Conservation (phyloP, 1,140 invertebrate genomes). For the Brachionus plicatilis region DNA sequence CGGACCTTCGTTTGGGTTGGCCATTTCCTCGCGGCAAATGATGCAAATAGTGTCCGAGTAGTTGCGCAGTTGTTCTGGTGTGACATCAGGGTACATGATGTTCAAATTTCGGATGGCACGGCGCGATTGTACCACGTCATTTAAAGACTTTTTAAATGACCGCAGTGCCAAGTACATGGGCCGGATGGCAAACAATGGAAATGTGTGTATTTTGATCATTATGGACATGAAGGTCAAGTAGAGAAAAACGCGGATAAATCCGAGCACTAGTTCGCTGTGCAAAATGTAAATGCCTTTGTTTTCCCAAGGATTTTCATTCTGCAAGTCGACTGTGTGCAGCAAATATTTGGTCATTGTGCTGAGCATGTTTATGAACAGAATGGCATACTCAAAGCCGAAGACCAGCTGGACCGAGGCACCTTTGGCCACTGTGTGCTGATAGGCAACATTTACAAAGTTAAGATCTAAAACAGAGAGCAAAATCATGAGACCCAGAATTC, state of each 20-base stretch:
- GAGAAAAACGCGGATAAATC: constrained; percentile 73
- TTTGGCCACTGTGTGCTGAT: constrained; percentile 82
- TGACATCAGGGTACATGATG: constrained; percentile 87
- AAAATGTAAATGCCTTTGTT: constrained; percentile 95
- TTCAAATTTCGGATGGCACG: constrained; percentile 97
- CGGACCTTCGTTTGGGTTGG: constrained; percentile 42
- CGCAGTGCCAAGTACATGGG: constrained; percentile 98
- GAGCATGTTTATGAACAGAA: constrained; percentile 83
- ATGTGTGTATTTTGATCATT: constrained; percentile 93
- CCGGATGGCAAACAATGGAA: constrained; percentile 94
- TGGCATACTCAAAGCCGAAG: constrained; percentile 99
- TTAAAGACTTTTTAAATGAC: constrained; percentile 94
- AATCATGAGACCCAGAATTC: constrained; percentile 70
- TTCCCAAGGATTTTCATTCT: constrained; percentile 95
- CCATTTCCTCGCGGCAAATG: constrained; percentile 92
- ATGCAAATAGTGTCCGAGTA: constrained; percentile 93
- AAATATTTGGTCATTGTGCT: constrained; percentile 93
- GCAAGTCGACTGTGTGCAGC: constrained; percentile 84
- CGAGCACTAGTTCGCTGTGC: constrained; percentile 86
- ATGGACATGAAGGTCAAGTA: constrained; percentile 89
- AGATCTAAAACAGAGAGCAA: constrained; percentile 76
- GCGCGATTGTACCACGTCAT: constrained; percentile 92
- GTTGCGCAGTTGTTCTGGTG: constrained; percentile 80
- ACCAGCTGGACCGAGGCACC: constrained; percentile 96
- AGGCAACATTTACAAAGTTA: constrained; percentile 86